Evolutionary conservation across 2,113 vertebrate genomes (phyloP), one percentile per base, ranked within the genome.

Genomic region (Phaethornis superciliosus): DNA sequence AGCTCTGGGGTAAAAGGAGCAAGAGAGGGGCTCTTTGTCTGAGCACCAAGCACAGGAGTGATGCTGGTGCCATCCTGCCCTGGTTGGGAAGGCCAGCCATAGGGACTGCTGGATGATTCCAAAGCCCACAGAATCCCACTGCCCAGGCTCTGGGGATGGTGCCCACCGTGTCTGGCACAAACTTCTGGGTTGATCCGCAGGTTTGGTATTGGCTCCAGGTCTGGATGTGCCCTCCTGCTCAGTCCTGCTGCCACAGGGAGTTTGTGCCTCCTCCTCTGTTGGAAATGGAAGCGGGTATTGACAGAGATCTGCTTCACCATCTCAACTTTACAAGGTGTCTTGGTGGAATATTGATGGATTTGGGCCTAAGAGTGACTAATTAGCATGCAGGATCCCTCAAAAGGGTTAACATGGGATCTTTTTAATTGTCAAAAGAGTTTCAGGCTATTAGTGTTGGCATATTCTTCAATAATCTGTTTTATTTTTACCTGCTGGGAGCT

Each of bases 401-500:
- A 98, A 98, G 98, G 97, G 98, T 98, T 98, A 98, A 98, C 94
- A 40, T 68, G 54, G 96, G 96, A 95, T 97, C 97, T 98, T 98
- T 98, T 98, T 98, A 98, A 98, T 98, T 98, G 98, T 98, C 97
- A 98, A 97, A 98, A 97, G 98, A 97, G 95, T 98, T 98, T 98
- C 98, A 97, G 98, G 99, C 98, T 98, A 98, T 99, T 99, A 99
- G 98, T 97, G 98, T 98, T 98, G 98, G 98, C 98, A 98, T 98
- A 98, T 99, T 98, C 98, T 98, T 98, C 97, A 98, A 98, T 99
- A 99, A 99, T 99, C 98, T 99, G 98, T 99, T 99, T 99, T 99
- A 99, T 98, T 99, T 99, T 99, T 99, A 99, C 99, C 99, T 99
- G 99, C 99, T 99, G 99, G 99, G 99, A 99, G 99, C 99, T 99